phyloP scores from a whole-genome alignment of 1,140 invertebrate genomes.

The Uloborus diversus region DNA sequence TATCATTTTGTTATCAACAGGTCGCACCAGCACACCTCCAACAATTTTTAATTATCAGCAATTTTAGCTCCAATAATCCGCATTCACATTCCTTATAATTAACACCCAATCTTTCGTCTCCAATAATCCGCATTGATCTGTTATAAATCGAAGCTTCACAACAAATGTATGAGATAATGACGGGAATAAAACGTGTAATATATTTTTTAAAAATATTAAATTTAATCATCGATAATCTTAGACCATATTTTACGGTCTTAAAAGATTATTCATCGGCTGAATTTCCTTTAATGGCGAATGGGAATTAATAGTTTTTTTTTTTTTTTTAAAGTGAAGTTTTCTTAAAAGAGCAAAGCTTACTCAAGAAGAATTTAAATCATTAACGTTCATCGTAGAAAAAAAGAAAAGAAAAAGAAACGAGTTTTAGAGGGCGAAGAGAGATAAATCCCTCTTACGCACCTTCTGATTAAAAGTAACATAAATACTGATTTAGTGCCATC shows the following conservation, averaged over 20 bases:
- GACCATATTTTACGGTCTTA: neutral
- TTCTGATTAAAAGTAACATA: slow-evolving; percentile 50
- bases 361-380: slow-evolving; percentile 45
- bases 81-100: too few species aligned
- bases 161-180: too few species aligned
- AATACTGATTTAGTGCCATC: slow-evolving; percentile 31
- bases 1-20: too few species aligned
- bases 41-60: too few species aligned
- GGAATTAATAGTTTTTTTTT: too few species aligned
- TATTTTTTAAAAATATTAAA: neutral
- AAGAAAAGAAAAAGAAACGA: slow-evolving; percentile 23
- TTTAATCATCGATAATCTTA: neutral
- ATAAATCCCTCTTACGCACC: slow-evolving; percentile 36
- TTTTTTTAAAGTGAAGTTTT: neutral
- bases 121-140: too few species aligned
- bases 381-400: slow-evolving; percentile 36
- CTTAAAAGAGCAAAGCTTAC: neutral
- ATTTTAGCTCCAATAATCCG: too few species aligned
- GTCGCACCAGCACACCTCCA: too few species aligned
- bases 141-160: too few species aligned
- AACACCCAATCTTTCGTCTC: too few species aligned
- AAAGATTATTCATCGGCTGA: neutral
- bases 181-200: neutral
- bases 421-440: neutral
- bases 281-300: neutral